A percentile compares a stretch with the other conserved stretches of the same genome.
Conservation (phyloP, 2,113 vertebrate genomes). For the Plecotus auritus region DNA sequence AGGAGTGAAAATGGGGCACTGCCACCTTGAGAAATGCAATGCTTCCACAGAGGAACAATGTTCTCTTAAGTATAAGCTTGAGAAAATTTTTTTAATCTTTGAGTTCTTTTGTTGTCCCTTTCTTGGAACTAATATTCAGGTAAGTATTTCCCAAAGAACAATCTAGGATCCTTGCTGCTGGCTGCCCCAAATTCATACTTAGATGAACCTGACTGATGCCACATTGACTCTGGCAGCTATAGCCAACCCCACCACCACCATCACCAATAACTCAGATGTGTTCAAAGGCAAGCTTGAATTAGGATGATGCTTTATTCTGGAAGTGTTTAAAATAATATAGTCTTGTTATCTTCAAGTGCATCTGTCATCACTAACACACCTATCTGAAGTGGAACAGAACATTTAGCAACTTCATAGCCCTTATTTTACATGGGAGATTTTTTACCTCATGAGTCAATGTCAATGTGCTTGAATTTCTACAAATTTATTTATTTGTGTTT, state of each 20-base stretch:
- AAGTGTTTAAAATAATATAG: slow-evolving; percentile 2
- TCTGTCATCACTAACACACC: slow-evolving; percentile 18
- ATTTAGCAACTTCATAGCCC: slow-evolving; percentile 20
- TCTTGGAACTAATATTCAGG: slow-evolving; percentile 40
- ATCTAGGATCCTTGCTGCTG: slow-evolving; percentile 5
- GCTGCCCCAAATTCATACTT: slow-evolving; percentile 43
- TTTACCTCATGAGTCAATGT: background rate
- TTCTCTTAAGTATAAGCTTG: slow-evolving; percentile 11
- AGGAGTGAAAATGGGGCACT: background rate
- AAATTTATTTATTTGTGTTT: slow-evolving; percentile 9
- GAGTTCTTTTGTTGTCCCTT: slow-evolving; percentile 40
- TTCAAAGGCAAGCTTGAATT: slow-evolving; percentile 43
- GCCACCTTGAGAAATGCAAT: background rate
- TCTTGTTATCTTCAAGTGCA: background rate
- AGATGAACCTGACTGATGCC: background rate
- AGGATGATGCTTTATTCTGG: background rate
- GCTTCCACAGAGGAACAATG: background rate
- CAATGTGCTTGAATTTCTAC: background rate
- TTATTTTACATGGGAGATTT: background rate
- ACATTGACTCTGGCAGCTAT: slow-evolving; percentile 13
- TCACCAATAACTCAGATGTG: background rate
- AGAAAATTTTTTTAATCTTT: slow-evolving; percentile 35
- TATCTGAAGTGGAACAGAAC: slow-evolving; percentile 22
- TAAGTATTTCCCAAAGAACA: slow-evolving; percentile 51
- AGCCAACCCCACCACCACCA: background rate